Evolutionary conservation across 2,113 vertebrate species (phyloP), one percentile per base, ranked within the genome.

Genomic region (Ictalurus furcatus): DNA sequence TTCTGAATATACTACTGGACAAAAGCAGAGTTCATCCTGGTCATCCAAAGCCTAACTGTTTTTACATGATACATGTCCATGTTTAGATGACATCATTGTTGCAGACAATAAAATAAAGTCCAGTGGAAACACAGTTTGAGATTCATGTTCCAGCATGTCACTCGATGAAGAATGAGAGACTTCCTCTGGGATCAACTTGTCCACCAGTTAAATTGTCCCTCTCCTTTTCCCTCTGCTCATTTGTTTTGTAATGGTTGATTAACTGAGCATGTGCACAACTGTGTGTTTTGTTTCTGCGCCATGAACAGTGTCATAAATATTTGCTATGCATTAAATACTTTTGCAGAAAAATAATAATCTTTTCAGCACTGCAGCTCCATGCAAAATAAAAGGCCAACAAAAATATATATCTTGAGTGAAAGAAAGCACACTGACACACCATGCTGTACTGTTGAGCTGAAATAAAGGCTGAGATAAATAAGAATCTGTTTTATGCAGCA

Each of bases 271-370:
- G 92, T 93, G 91, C 91, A 87, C 92, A 94, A 95, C 91, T 93
- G 90, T 90, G 87, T 94, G 92, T 94, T 93, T 94, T 95, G 93
- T 95, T 96, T 96, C 94, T 90, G 93, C 94, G 86, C 94, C 94
- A 90, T 93, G 93, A 94, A 93, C 95, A 90, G 93, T 92, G 92
- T 94, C 94, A 92, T 93, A 95, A 95, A 95, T 95, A 95, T 96
- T 95, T 95, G 93, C 94, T 93, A 91, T 93, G 93, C 93, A 94
- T 94, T 94, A 95, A 96, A 96, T 94, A 95, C 93, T 94, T 95
- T 93, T 87, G 74, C 94, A 95, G 93, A 93, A 93, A 94, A 63
- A 63, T 95, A 94, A 92, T 93, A 94, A 94, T 94, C 93, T 93
- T 95, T 94, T 96, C 95, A 95, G 92, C 94, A 87, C 93, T 89